phyloP scores from a whole-genome alignment of 2,113 vertebrate genomes.

The Gallinago jamesoni region DNA sequence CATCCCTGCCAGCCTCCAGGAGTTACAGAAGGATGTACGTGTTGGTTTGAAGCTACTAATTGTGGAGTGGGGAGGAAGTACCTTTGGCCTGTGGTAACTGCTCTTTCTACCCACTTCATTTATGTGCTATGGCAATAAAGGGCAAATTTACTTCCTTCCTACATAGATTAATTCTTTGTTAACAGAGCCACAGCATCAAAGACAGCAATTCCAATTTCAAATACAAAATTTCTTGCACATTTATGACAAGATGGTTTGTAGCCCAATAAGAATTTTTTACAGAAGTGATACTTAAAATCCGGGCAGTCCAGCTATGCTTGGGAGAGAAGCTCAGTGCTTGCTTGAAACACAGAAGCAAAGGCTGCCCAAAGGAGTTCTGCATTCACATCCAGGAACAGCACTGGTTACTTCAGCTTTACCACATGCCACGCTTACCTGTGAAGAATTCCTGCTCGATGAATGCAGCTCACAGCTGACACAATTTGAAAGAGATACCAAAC shows the following conservation, averaged over 20 bases:
- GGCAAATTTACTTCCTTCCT: not conserved
- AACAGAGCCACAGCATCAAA: not conserved
- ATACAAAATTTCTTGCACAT: not conserved
- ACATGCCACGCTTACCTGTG: conserved; percentile 83
- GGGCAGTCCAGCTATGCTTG: not conserved
- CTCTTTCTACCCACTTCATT: not conserved
- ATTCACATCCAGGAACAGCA: not conserved
- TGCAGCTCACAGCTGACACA: conserved; percentile 92
- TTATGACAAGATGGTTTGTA: not conserved
- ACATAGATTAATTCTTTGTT: not conserved
- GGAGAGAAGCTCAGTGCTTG: not conserved
- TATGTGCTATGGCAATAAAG: not conserved
- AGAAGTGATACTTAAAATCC: not conserved
- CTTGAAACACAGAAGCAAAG: not conserved
- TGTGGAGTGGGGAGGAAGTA: not conserved
- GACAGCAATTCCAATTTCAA: not conserved
- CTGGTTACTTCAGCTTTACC: not conserved
- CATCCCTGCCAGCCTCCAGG: not conserved
- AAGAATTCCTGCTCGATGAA: conserved; percentile 94
- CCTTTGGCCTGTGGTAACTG: not conserved
- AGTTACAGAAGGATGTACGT: not conserved
- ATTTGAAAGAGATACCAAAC: conserved; percentile 99
- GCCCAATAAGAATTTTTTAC: not conserved
- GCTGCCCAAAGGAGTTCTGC: not conserved
- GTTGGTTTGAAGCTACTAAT: not conserved